These are phyloP conservation scores for Podarcis cretensis DNA, from an alignment of 2,113 vertebrate species.

Conservation along the genomic window DNA sequence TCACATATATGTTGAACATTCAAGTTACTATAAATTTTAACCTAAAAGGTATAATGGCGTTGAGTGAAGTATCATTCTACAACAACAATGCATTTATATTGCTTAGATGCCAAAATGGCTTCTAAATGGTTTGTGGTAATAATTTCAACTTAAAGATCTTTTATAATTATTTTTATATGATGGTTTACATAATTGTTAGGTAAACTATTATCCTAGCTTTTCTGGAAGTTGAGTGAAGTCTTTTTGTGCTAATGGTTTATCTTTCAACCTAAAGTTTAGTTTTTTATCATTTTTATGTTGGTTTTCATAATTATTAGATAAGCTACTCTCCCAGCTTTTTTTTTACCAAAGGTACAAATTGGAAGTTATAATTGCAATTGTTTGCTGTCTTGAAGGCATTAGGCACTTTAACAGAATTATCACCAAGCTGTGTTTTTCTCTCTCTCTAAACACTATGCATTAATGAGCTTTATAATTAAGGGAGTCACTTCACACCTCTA, in stretches of 20 bases:
- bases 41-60: neutral
- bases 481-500: constrained; percentile 84
- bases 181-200: no score
- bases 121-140: neutral
- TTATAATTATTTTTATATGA: no score
- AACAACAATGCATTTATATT: no score
- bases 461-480: constrained; percentile 85
- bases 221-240: neutral
- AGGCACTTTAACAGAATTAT: constrained; percentile 66
- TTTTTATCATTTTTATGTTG: constrained; percentile 53
- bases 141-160: neutral
- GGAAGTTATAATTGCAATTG: constrained; percentile 61
- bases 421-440: constrained; percentile 57
- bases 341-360: constrained; percentile 64
- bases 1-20: constrained; percentile 7
- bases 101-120: no score
- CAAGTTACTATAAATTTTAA: neutral
- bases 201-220: no score
- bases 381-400: constrained; percentile 64
- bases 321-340: constrained; percentile 55
- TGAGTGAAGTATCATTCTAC: neutral
- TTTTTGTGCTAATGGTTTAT: constrained; percentile 21
- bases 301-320: constrained; percentile 57
- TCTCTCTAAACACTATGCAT: constrained; percentile 64
- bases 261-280: constrained; percentile 10